Evolutionary conservation across 2,888 invertebrate genomes (phyloP).

Genomic region (Spilarctia lutea): DNA sequence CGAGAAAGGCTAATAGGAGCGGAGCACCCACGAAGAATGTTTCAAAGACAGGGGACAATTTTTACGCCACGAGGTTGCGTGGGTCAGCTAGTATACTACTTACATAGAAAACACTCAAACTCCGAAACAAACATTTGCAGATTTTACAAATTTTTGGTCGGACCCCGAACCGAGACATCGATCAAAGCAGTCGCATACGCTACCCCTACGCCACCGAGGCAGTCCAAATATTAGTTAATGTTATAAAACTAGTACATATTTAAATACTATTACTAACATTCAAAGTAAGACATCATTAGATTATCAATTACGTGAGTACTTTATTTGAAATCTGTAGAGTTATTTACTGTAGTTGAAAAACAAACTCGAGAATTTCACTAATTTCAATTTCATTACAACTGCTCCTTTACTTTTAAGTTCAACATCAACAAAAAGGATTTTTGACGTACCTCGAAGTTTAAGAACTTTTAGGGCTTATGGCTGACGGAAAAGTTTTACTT

Average conservation of each 20-base stretch:
- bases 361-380: conserved; percentile 1
- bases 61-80: too few relatives aligned
- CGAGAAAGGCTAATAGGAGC: too few relatives aligned
- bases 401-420: conserved; percentile 16
- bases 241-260: not conserved
- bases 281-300: not conserved
- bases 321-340: not conserved
- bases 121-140: too few relatives aligned
- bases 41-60: too few relatives aligned
- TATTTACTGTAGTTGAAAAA: conserved; percentile 6
- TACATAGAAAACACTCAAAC: too few relatives aligned
- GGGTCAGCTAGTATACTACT: too few relatives aligned
- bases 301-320: not conserved
- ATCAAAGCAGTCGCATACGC: too few relatives aligned
- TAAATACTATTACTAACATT: not conserved
- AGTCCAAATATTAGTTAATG: too few relatives aligned
- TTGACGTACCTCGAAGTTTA: conserved; percentile 4
- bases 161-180: too few relatives aligned
- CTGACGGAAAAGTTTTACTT: conserved; percentile 8
- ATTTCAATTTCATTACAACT: conserved; percentile 19
- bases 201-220: too few relatives aligned
- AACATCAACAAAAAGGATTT: conserved; percentile 14
- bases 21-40: too few relatives aligned
- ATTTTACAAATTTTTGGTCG: too few relatives aligned
- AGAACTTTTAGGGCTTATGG: conserved; percentile 8